Percentiles rank a stretch among this genome's conserved stretches.
Evolutionary conservation across 1,140 invertebrate genomes (phyloP).

Genomic region (Dinoponera quadriceps): DNA sequence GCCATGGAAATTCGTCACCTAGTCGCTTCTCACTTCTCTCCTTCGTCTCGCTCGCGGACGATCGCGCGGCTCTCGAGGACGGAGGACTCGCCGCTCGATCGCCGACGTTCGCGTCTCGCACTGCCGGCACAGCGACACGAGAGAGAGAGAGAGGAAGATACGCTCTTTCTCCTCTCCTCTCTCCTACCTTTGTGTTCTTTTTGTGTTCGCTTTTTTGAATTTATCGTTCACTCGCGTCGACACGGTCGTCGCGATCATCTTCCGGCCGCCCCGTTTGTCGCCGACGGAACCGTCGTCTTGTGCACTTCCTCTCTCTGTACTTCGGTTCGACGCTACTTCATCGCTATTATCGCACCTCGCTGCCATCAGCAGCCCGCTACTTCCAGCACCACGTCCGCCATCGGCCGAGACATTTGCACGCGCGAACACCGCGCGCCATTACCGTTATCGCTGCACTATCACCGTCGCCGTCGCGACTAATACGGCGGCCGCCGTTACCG

Average conservation of each 20-base stretch:
- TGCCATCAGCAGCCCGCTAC: background rate
- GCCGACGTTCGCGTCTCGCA: background rate
- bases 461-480: constrained; percentile 30
- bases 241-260: too few species aligned
- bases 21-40: constrained; percentile 60
- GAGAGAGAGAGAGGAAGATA: background rate
- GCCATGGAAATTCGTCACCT: constrained; percentile 70
- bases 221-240: background rate
- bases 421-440: constrained; percentile 16
- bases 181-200: constrained; percentile 49
- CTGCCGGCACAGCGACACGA: background rate
- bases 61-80: constrained; percentile 24
- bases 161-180: constrained; percentile 31
- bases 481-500: constrained; percentile 23
- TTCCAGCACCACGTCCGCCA: constrained; percentile 2
- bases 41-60: constrained; percentile 19
- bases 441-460: constrained; percentile 46
- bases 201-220: constrained; percentile 17
- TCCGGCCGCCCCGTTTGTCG: background rate
- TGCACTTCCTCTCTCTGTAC: too few species aligned
- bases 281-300: background rate
- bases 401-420: constrained; percentile 31
- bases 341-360: background rate
- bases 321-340: background rate
- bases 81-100: constrained; percentile 28